Evolutionary conservation across 2,113 vertebrate species (phyloP), one percentile per base, ranked within the genome.

Genomic region (Gymnocephalus cernua): DNA sequence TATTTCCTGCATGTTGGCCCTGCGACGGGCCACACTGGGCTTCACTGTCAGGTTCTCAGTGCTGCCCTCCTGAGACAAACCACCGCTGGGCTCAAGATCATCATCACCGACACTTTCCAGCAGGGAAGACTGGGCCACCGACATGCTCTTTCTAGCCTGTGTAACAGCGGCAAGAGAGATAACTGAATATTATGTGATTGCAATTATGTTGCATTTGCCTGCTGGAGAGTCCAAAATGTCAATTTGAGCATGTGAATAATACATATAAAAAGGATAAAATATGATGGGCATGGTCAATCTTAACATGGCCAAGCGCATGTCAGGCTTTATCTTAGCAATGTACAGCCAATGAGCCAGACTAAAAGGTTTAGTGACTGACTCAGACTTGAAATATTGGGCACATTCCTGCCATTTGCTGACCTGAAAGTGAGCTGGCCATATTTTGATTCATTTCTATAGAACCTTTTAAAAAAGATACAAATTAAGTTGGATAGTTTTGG

Each of bases 1-100:
- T 0, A 94, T 93, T 64, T 97, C 97, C 80, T 96, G 96, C 82
- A 95, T 89, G 84, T 81, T 96, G 85, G 95, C 90, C 78, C 94
- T 93, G 27, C 96, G 95, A 41, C 92, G 94, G 1, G 91, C 87
- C 18, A 94, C 92, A 51, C 88, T 92, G 50, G 86, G 85, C 50
- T 90, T 93, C 9, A 69, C 74, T 2, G 77, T 51, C 72, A 91
- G 79, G 58, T 88, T 88, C 51, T 97, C 96, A 0, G 87, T 91
- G 73, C 94, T 92, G 64, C 89, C 94, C 13, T 96, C 96, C 0
- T 90, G 93, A 54, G 93, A 93, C 0, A 86, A 75, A 56, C 92
- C 84, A n/a, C 86, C 82, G 44, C 88, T 74, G 6, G 84, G 45
- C 3, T 96, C 95, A 25, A 95, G 93, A 0, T 97, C 96, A 12